Evolutionary conservation across 2,797 vertebrate genomes (phyloP).

Genomic region (Hirundo rustica): DNA sequence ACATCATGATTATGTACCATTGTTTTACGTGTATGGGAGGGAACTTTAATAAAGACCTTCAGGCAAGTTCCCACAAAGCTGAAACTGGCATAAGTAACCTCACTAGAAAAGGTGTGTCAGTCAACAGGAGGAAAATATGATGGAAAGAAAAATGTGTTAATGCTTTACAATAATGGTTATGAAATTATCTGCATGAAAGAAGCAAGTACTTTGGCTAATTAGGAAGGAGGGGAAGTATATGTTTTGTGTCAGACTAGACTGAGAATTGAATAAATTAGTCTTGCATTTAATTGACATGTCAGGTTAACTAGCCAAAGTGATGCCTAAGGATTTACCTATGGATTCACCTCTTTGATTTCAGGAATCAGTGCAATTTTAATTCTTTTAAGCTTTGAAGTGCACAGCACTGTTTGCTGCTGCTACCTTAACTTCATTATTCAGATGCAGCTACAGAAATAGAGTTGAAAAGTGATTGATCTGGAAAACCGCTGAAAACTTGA

Average conservation of each 20-base stretch:
- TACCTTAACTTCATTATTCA: not conserved
- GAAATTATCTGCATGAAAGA: constrained; percentile 61
- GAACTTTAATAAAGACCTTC: constrained; percentile 35
- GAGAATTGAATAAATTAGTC: constrained; percentile 44
- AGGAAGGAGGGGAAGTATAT: constrained; percentile 42
- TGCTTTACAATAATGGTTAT: constrained; percentile 48
- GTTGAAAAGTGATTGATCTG: not conserved
- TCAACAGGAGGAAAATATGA: constrained; percentile 44
- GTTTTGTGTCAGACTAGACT: constrained; percentile 35
- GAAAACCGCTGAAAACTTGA: not conserved
- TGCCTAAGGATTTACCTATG: constrained; percentile 18
- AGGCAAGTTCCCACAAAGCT: constrained; percentile 64
- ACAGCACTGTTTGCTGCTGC: not conserved
- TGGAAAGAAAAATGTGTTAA: constrained; percentile 61
- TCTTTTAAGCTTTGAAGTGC: constrained; percentile 1
- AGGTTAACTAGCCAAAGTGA: not conserved
- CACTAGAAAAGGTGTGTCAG: constrained; percentile 40
- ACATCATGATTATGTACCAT: constrained; percentile 15
- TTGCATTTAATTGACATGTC: constrained; percentile 10
- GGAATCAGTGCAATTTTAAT: not conserved
- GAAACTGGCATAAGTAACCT: constrained; percentile 55
- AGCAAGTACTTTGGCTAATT: constrained; percentile 54
- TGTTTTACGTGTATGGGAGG: constrained; percentile 33
- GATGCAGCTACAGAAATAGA: not conserved
- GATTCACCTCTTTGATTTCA: constrained; percentile 28